phyloP scores from a whole-genome alignment of 2,113 vertebrate species.

The Pachypanchax playfairii region DNA sequence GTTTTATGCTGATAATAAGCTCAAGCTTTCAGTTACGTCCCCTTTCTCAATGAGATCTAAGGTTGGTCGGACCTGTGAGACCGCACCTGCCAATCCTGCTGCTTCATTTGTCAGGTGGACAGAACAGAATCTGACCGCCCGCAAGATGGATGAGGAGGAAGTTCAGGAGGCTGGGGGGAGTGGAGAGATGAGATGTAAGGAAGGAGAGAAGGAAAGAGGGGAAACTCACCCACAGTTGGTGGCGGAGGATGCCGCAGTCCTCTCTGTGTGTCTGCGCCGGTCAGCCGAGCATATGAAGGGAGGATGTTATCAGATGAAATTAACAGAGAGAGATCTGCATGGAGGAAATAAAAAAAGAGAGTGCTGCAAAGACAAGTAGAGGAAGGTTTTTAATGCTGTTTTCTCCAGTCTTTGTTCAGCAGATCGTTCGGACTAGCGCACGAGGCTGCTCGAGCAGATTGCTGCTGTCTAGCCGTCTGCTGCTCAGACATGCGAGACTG shows the following conservation, averaged over 20 bases:
- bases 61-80: slow-evolving; percentile 37
- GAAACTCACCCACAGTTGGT: slow-evolving; percentile 69
- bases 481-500: slow-evolving; percentile 78
- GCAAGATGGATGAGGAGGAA: slow-evolving; percentile 22
- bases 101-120: slow-evolving; percentile 49
- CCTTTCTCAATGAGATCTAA: slow-evolving; percentile 21
- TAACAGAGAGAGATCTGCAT: slow-evolving; percentile 33
- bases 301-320: slow-evolving; percentile 48
- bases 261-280: slow-evolving; percentile 42
- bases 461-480: slow-evolving; percentile 74
- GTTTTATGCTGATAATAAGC: slow-evolving; percentile 16
- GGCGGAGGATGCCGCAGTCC: slow-evolving; percentile 66
- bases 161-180: slow-evolving; percentile 37
- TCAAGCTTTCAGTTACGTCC: slow-evolving; percentile 29
- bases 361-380: slow-evolving; percentile 48
- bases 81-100: slow-evolving; percentile 56
- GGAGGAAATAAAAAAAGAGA: slow-evolving; percentile 7
- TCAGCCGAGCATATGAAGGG: slow-evolving; percentile 53
- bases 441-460: slow-evolving; percentile 67
- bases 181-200: slow-evolving; percentile 31
- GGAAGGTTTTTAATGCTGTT: slow-evolving; percentile 50
- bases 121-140: slow-evolving; percentile 40
- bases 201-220: slow-evolving; percentile 36
- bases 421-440: slow-evolving; percentile 47
- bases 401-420: slow-evolving; percentile 57